A percentile compares a stretch with the other conserved stretches of the same genome.
Evolutionary conservation across 2,888 invertebrate genomes (phyloP).

Genomic region (Bruchidius siliquastri): DNA sequence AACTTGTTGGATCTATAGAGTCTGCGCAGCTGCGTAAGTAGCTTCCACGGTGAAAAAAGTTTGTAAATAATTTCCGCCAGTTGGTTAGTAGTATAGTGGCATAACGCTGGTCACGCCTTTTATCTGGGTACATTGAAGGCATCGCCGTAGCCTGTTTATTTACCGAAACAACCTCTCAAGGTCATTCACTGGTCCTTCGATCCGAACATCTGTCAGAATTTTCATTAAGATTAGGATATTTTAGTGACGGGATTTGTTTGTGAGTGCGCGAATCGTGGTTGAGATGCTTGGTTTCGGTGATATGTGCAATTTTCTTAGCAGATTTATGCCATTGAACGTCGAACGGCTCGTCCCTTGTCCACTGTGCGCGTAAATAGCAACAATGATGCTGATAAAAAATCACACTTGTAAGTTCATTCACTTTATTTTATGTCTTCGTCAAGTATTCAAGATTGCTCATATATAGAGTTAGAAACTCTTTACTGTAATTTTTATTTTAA

Average conservation of each 20-base stretch:
- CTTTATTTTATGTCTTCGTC: constrained; percentile 4
- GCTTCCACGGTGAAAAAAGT: neutral
- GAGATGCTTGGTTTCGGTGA: constrained; percentile 24
- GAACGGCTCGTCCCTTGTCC: constrained; percentile 32
- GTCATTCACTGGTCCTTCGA: neutral
- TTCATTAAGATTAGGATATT: neutral
- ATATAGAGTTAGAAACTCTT: neutral
- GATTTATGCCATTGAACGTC: constrained; percentile 44
- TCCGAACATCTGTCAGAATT: neutral
- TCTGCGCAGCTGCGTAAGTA: neutral
- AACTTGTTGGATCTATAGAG: neutral
- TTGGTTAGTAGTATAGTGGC: neutral
- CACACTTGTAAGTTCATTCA: constrained; percentile 36
- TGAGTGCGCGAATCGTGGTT: constrained; percentile 12
- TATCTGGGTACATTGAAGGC: neutral
- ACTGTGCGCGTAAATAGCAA: constrained; percentile 26
- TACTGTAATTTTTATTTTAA: neutral
- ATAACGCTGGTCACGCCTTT: neutral
- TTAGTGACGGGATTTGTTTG: neutral
- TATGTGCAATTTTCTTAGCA: constrained; percentile 39
- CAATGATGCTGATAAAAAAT: constrained; percentile 36
- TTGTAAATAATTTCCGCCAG: neutral
- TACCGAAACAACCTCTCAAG: neutral
- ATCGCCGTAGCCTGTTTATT: neutral
- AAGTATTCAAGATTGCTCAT: neutral